Evolutionary conservation across 2,113 vertebrate genomes (phyloP).

Genomic region (Parus major): DNA sequence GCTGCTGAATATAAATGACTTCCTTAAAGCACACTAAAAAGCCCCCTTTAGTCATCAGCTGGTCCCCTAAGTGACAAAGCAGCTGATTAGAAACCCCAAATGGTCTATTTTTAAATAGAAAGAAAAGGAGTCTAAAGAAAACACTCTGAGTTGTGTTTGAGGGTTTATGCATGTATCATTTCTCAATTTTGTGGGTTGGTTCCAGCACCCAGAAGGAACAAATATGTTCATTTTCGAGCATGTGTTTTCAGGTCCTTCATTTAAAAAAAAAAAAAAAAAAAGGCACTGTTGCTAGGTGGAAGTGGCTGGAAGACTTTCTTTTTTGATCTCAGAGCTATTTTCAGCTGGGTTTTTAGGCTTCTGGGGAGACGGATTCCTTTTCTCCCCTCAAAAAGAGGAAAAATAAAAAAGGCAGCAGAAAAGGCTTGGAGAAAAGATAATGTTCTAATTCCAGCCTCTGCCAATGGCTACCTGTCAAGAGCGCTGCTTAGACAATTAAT

Average conservation of each 20-base stretch:
- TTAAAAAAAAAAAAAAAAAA: neutral
- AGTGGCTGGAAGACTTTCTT: conserved; percentile 50
- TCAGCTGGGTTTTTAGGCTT: conserved; percentile 40
- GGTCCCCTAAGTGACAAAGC: conserved; percentile 36
- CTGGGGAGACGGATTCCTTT: neutral
- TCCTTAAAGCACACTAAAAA: conserved; percentile 20
- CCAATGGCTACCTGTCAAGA: conserved; percentile 49
- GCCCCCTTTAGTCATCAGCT: conserved; percentile 19
- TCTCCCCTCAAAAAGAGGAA: neutral
- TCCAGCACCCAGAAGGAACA: conserved; percentile 43
- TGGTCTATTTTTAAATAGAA: conserved; percentile 1
- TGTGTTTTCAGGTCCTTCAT: conserved; percentile 4
- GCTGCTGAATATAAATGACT: conserved; percentile 36
- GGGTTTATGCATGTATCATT: conserved; percentile 16
- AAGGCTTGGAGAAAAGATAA: neutral
- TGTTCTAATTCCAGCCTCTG: conserved; percentile 51
- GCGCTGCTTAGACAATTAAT: neutral
- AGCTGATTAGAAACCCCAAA: conserved; percentile 47
- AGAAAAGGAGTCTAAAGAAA: conserved; percentile 26
- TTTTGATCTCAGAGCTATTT: conserved; percentile 62
- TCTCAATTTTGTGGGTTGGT: conserved; percentile 20
- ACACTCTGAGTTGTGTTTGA: neutral
- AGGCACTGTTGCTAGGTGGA: conserved; percentile 62
- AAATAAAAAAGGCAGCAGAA: neutral
- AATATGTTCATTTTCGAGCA: neutral